phyloP scores from a whole-genome alignment of 2,888 invertebrate species.

The Tridacna gigas region DNA sequence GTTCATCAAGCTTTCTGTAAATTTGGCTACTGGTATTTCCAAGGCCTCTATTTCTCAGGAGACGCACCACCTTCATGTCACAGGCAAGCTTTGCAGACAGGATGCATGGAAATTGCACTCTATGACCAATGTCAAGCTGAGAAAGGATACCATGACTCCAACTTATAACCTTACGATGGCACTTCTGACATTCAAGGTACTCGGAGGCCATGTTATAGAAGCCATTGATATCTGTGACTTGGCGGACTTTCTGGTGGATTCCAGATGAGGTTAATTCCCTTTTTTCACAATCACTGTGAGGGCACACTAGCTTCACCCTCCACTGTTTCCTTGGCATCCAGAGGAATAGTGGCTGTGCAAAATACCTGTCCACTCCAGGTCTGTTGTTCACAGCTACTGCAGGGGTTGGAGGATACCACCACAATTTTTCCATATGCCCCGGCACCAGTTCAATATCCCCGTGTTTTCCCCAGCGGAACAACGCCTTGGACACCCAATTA shows the following conservation, averaged over 20 bases:
- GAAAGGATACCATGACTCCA: constrained; percentile 58
- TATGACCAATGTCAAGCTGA: constrained; percentile 64
- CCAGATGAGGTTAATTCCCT: constrained; percentile 52
- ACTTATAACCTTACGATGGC: constrained; percentile 38
- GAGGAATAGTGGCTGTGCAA: constrained; percentile 52
- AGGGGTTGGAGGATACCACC: constrained; percentile 65
- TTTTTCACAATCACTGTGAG: constrained; percentile 34
- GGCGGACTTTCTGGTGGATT: constrained; percentile 43
- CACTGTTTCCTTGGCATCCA: constrained; percentile 58
- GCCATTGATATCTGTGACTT: constrained; percentile 65
- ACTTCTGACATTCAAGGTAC: constrained; percentile 56
- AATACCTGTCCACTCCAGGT: constrained; percentile 51
- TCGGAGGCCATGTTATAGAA: constrained; percentile 65
- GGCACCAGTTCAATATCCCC: constrained; percentile 40
- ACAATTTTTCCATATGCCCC: constrained; percentile 33
- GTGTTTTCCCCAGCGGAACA: constrained; percentile 31
- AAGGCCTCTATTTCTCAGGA: not conserved
- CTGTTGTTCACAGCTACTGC: constrained; percentile 1
- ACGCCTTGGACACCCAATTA: constrained; percentile 50
- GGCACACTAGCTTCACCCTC: constrained; percentile 45
- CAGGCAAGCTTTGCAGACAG: not conserved
- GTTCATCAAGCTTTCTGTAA: constrained; percentile 37
- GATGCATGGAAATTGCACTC: constrained; percentile 21
- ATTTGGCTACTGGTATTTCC: constrained; percentile 23
- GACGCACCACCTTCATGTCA: not conserved